Percentiles rank a stretch among this genome's conserved stretches.
These are phyloP conservation scores for Syritta pipiens DNA, from an alignment of 2,888 invertebrate genomes.

Conservation along the genomic window DNA sequence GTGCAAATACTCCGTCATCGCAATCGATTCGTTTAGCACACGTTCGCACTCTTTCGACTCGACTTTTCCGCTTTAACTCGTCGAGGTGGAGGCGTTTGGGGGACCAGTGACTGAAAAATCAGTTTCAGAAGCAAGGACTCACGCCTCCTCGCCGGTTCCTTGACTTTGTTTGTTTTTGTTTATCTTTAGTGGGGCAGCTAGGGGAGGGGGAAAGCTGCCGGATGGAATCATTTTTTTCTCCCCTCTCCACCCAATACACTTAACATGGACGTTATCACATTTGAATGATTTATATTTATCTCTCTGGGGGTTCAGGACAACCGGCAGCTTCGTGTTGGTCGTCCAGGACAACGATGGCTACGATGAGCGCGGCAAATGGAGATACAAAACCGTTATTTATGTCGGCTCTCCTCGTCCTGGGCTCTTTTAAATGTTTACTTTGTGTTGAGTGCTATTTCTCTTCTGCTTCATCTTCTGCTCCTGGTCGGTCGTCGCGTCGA, in stretches of 20 bases:
- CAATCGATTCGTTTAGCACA: neutral
- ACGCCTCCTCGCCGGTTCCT: conserved; percentile 1
- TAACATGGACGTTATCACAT: conserved; percentile 56
- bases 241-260: conserved; percentile 13
- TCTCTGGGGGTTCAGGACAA: neutral
- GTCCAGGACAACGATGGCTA: neutral
- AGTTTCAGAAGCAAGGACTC: neutral
- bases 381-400: conserved; percentile 60
- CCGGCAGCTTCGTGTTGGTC: neutral
- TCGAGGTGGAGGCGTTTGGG: neutral
- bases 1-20: neutral
- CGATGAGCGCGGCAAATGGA: conserved; percentile 4
- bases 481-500: neutral
- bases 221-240: conserved; percentile 27
- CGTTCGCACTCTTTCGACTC: neutral
- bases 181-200: conserved; percentile 23
- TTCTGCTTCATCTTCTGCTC: neutral
- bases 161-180: conserved; percentile 30
- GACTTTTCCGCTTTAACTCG: conserved; percentile 11
- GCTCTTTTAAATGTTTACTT: conserved; percentile 57
- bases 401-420: conserved; percentile 30
- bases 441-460: conserved; percentile 39
- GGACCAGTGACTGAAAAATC: conserved; percentile 4
- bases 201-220: conserved; percentile 35
- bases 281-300: conserved; percentile 65